Evolutionary conservation across 2,797 vertebrate genomes (phyloP), one percentile per base, ranked within the genome.

Genomic region (Spinus pinus): DNA sequence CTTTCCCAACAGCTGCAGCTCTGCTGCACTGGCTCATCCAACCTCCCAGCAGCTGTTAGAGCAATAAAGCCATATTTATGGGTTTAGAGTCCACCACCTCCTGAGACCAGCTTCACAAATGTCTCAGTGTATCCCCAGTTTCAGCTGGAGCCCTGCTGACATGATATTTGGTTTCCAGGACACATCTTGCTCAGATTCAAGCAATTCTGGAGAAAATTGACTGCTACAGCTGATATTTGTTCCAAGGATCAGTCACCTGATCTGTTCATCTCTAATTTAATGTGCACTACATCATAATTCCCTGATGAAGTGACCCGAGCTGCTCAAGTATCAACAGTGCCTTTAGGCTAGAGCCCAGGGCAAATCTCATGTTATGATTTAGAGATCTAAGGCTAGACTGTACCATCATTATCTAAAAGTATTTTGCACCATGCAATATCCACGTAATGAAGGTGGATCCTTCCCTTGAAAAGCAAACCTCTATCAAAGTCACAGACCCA

Each of bases 191-290:
- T 73, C 21, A 35, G 41, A 58, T 51, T 81, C 25, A 70, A 33
- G 14, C 58, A 25, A 33, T 75, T 27, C 12, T 31, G 12, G 4
- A 33, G 5, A 67, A 91, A 83, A 87, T 1, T 65, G 18, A 70
- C 33, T 50, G 42, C 21, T 33, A 41, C 25, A 24, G 41, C 10
- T 41, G 39, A 8, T 18, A 58, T 67, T 53, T 70, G 21, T 72
- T 72, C 21, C 53, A 81, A 28, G 0, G 0, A 50, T 31, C 39
- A 57, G 37, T 28, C 16, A 41, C 2, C 18, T 0, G 1, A n/a
- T 62, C n/a, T 31, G 8, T 53, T n/a, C 3, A 18, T n/a, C 35
- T 74, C 53, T 57, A 44, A 49, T 90, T 85, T 56, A 82, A 57
- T 25, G 64, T 62, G 49, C 33, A 85, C 35, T 77, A 51, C 31